Percentiles rank a stretch among this genome's conserved stretches.
These are phyloP conservation scores for Neolamprologus modestus DNA, from an alignment of 2,113 vertebrate genomes.

Conservation along the genomic window DNA sequence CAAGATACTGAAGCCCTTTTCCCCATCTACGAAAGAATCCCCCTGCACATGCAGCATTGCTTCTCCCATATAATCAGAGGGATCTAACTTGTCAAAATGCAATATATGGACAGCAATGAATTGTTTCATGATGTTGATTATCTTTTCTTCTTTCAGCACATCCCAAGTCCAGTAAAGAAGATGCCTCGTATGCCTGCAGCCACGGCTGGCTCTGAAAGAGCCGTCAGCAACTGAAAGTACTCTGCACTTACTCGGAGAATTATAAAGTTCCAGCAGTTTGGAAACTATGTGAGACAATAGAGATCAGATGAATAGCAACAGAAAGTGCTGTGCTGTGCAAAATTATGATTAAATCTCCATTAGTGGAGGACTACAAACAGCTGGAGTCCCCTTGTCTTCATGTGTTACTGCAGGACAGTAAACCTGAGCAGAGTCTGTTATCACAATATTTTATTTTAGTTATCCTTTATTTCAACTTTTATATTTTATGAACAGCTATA, in stretches of 20 bases:
- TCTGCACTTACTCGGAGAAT: conserved; percentile 66
- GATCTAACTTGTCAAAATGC: background rate
- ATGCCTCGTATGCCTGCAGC: conserved; percentile 86
- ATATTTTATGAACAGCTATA: background rate
- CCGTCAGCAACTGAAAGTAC: conserved; percentile 80
- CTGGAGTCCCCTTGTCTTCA: background rate
- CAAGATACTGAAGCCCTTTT: background rate
- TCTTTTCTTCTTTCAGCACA: conserved; percentile 72
- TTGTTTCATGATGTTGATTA: background rate
- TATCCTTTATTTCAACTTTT: background rate
- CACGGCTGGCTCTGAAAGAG: conserved; percentile 63
- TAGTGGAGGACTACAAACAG: background rate
- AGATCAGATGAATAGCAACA: background rate
- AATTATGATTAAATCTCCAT: background rate
- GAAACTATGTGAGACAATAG: background rate
- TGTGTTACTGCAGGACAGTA: background rate
- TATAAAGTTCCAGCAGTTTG: background rate
- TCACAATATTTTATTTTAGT: background rate
- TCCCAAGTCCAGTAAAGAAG: conserved; percentile 95
- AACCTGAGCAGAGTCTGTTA: background rate
- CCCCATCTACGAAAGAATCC: background rate
- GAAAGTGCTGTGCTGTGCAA: background rate
- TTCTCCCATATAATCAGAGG: background rate
- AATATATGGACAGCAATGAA: background rate
- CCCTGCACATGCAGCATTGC: background rate